These are phyloP conservation scores for Dichetophora obliterata DNA, from an alignment of 2,888 invertebrate species.

Conservation along the genomic window DNA sequence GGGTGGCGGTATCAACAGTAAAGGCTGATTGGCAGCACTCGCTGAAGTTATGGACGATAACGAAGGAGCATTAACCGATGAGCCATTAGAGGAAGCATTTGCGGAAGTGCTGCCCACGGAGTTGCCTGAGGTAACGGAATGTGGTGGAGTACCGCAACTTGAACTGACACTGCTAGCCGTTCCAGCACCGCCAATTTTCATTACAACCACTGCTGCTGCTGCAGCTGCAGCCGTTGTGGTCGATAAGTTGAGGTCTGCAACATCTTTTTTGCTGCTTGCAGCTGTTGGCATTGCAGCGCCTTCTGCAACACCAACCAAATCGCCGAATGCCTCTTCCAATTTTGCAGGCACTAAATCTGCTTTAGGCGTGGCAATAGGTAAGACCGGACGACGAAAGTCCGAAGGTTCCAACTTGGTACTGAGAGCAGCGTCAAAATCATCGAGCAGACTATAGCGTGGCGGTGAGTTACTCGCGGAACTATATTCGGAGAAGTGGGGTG, in stretches of 20 bases:
- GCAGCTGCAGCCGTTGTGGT: constrained; percentile 31
- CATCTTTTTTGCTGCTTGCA: constrained; percentile 53
- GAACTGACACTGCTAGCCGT: constrained; percentile 63
- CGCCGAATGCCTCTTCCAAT: constrained; percentile 70
- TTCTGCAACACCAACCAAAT: constrained; percentile 69
- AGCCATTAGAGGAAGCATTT: constrained; percentile 62
- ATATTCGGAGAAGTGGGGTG: constrained; percentile 81
- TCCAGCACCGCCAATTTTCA: constrained; percentile 39
- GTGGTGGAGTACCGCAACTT: constrained; percentile 66
- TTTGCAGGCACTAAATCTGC: constrained; percentile 69
- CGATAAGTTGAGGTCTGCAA: constrained; percentile 54
- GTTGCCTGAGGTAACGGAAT: constrained; percentile 63
- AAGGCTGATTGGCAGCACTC: constrained; percentile 49
- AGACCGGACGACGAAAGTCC: constrained; percentile 70
- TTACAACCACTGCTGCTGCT: constrained; percentile 30
- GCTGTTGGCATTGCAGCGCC: constrained; percentile 40
- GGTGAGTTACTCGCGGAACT: constrained; percentile 86
- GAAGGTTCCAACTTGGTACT: constrained; percentile 69
- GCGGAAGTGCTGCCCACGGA: constrained; percentile 67
- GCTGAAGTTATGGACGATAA: constrained; percentile 53
- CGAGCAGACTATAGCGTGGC: constrained; percentile 76
- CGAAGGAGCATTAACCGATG: constrained; percentile 52
- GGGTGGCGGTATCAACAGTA: constrained; percentile 48
- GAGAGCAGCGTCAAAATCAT: constrained; percentile 73
- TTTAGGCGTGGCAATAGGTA: constrained; percentile 66